Base-by-base conservation (phyloP, 2,888 invertebrate genomes). In the Dicyrtoma fusca region DNA sequence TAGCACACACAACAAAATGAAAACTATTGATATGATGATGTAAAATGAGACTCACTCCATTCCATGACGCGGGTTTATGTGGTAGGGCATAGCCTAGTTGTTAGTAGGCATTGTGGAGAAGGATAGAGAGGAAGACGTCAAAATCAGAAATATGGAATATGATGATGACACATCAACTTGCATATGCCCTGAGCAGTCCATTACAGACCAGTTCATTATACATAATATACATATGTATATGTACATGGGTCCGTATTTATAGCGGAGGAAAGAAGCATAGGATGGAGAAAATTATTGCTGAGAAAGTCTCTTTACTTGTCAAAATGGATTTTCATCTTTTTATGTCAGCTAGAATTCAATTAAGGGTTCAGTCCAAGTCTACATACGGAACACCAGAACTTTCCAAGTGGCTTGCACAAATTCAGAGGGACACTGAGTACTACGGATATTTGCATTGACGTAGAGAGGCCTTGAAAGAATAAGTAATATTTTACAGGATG, bases 241-340 rank as follows among this genome's bases (percentile, higher is more conserved):
- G 49, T 49, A 17, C 11, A 17, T 49, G 49, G 4, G 49, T 49
- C n/a, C 21, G 42, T 26, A 13, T 17, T 3, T 14, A 17, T 17
- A n/a, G 10, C 10, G 17, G 14, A 45, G 4, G 21, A 53, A 21
- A 53, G 19, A 21, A 53, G 19, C 1, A 5, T 44, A 49, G 17
- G 47, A 49, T 25, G 47, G 6, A 23, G 49, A 26, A 49, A 64
- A 64, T 64, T 64, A 64, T 64, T 64, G 25, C 49, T 49, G 45
- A 47, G 64, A 26, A 64, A 49, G 45, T 64, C 47, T 17, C 21
- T 47, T 47, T 19, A 23, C 49, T 25, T 49, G 64, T 26, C 64
- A 64, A 64, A 64, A 64, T 64, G 47, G 23, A 64, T 64, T 64
- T 64, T 64, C 64, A 64, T 64, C 47, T 49, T 64, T 45, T 17